Evolutionary conservation across 1,140 invertebrate species (phyloP), one percentile per base, ranked within the genome.

Genomic region (Meteorus sp.): DNA sequence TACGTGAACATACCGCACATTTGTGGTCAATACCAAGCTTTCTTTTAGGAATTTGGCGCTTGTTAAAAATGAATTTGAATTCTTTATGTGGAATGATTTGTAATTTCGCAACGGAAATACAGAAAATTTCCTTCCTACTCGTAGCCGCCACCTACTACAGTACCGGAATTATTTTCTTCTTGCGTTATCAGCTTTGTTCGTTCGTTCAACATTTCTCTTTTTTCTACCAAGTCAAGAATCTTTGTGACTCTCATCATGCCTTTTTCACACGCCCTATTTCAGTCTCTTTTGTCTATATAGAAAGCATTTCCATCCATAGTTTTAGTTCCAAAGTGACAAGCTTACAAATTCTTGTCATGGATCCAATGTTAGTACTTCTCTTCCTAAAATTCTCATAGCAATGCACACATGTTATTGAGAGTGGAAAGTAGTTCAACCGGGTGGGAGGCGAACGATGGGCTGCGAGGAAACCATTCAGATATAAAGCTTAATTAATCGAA

Each of bases 401-500:
- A 23, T 45, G n/a, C n/a, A n/a, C n/a, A n/a, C n/a, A 39, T 39
- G 8, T 22, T 5, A n/a, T 27, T 11, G n/a, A 48, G n/a, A 48
- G n/a, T 4, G 8, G n/a, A 29, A 22, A 22, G 22, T 48, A 27
- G 45, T 23, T 48, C 45, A 48, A 23, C 22, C 27, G 45, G 25
- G n/a, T 27, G 8, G 13, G 13, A 8, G 27, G 17, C 22, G 45
- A 48, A 48, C 20, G 20, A n/a, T 48, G 19, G 15, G 17, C 20
- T 25, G 23, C 11, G 0, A 13, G 23, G 17, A 23, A 48, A 48
- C 27, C 19, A 22, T 22, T 25, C 45, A 48, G 45, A 27, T 15
- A 23, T 27, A 23, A 48, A 9, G 25, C 45, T 48, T 48, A 48
- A 48, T 48, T 48, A 48, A 48, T 48, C 45, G 45, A 48, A 48